phyloP scores from a whole-genome alignment of 2,888 invertebrate genomes.

The Aphrophora alni region DNA sequence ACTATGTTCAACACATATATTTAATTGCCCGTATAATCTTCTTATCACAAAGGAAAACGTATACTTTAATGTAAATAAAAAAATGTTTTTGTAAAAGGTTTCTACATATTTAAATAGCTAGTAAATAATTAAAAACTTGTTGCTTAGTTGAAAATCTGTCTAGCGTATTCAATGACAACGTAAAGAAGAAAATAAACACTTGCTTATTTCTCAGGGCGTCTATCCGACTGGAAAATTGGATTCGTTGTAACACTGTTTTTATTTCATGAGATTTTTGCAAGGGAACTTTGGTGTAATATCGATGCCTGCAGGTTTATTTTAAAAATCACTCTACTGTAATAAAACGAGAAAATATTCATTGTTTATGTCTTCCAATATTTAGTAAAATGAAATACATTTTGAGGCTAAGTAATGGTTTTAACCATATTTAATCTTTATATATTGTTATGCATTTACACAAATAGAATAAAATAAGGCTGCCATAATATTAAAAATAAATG shows the following conservation, averaged over 20 bases:
- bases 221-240: background rate
- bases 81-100: too few species aligned
- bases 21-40: too few species aligned
- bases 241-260: background rate
- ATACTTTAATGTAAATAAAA: too few species aligned
- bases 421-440: too few species aligned
- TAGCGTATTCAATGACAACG: background rate
- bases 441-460: too few species aligned
- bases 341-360: background rate
- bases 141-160: background rate
- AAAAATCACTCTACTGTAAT: background rate
- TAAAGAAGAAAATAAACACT: background rate
- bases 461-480: too few species aligned
- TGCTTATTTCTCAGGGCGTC: background rate
- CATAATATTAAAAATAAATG: too few species aligned
- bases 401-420: too few species aligned
- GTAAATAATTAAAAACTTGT: background rate
- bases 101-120: background rate
- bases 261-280: background rate
- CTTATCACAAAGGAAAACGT: too few species aligned
- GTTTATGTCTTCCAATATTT: background rate
- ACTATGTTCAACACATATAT: too few species aligned
- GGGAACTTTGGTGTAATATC: background rate
- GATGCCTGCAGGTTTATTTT: background rate
- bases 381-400: too few species aligned